Conservation (phyloP, 2,113 vertebrate genomes). For the Leiothrix lutea region DNA sequence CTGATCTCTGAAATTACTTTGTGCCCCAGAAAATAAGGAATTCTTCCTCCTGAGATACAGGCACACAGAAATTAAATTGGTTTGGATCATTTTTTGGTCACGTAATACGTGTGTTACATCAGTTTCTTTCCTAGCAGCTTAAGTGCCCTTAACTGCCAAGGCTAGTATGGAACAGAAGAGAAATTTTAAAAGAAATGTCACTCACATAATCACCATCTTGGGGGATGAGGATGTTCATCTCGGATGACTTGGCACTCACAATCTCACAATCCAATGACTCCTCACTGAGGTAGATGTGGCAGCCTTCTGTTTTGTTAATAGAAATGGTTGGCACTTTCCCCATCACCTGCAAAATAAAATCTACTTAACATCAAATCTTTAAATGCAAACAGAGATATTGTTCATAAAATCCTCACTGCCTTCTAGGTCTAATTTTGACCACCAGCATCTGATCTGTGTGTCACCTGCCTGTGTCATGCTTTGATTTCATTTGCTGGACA, state of each 20-base stretch:
- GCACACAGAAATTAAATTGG: background rate
- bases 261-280: slow-evolving; percentile 89
- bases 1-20: background rate
- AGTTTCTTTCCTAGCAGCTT: background rate
- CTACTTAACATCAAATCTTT: background rate
- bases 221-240: slow-evolving; percentile 95
- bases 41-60: background rate
- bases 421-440: background rate
- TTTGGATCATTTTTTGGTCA: background rate
- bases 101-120: background rate
- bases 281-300: slow-evolving; percentile 93
- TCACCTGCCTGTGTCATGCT: background rate
- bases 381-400: background rate
- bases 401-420: background rate
- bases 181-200: slow-evolving; percentile 35
- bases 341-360: slow-evolving; percentile 80
- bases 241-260: slow-evolving; percentile 95
- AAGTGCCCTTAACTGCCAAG: background rate
- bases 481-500: background rate
- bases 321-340: slow-evolving; percentile 95
- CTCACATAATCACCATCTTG: slow-evolving; percentile 92
- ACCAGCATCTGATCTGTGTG: background rate
- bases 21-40: background rate
- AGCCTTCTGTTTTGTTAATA: slow-evolving; percentile 98
- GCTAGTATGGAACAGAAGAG: background rate